Evolutionary conservation across 2,113 vertebrate species (phyloP), one percentile per base, ranked within the genome.

Genomic region (Anarrhichthys ocellatus): DNA sequence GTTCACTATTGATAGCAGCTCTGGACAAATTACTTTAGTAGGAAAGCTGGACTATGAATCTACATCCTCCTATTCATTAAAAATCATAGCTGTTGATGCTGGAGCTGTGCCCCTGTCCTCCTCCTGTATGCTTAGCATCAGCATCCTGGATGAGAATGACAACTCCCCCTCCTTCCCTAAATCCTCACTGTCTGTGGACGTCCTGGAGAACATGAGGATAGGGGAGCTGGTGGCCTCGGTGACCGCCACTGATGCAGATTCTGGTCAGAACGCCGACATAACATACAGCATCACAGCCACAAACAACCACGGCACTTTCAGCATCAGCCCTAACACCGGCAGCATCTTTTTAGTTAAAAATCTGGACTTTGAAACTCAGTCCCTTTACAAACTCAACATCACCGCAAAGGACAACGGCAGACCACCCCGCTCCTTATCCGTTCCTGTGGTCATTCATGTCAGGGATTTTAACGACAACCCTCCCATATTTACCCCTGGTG

Each of bases 391-490:
- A 83, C 92, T 99, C 58, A 99, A 99, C 73, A 95, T 99, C 89
- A 98, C 97, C 0, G 98, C 97, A 0, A 97, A 96, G 83, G 98
- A 99, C 89, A 96, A 96, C 29, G 98, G 98, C 20, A 95, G 96
- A 54, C 98, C 98, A 0, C 94, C 97, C 0, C 96, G 96, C 44
- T 98, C 97, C 3, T 96, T 97, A 0, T 97, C 97, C 0, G 97
- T 99, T 84, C 97, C 98, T 0, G 95, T 99, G 62, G 91, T 98
- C 3, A 98, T 99, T 72, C 97, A 97, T 0, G 97, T 99, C 56
- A 94, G 98, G 81, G 98, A 99, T 88, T 99, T 98, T 82, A 99
- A 99, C 22, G 98, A 99, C 90, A 99, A 99, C 38, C 95, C 98
- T 44, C 98, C 98, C 1, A 85, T 96, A 54, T 99, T 99, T 85